Base-by-base conservation (phyloP, 2,888 invertebrate species). In the Philereme vetulata region DNA sequence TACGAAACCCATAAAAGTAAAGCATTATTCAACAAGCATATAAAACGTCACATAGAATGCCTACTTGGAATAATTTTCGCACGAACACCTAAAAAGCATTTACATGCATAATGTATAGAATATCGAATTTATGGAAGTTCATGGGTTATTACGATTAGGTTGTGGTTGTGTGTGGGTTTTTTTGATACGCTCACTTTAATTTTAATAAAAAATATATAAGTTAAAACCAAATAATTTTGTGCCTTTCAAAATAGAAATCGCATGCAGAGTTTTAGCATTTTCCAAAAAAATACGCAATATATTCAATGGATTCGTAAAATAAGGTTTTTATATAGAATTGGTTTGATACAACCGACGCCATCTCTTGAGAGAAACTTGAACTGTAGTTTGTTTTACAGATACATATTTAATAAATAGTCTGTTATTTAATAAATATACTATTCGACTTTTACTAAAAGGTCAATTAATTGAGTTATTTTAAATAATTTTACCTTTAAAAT, bases 1-100 rank as follows among this genome's bases (percentile, higher is more conserved):
- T 80, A 78, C 75, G 75, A 76, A 76, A 68, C 69, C 77, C 79
- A 84, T 88, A 85, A 87, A 86, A 88, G 84, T 86, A 88, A 85
- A 89, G 82, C 84, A 89, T 87, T 81, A 87, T 85, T 90, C 88
- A 86, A 86, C 84, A 86, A 76, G 75, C 73, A 74, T 70, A 88
- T 78, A 84, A 86, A 90, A 89, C 76, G 86, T 87, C 86, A 82
- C 72, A 79, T 63, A 66, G 76, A 85, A 84, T 80, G 83, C 84
- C 85, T 86, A 85, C 87, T 86, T 80, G 79, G 88, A 82, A 90
- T 91, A 88, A 88, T 88, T 88, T 82, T 82, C 77, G 73, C 77
- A 71, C 67, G 76, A 83, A 85, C 82, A 84, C 81, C 83, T 80
- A 79, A 82, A 80, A 76, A 81, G 74, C 76, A 82, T 85, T 84